Evolutionary conservation across 2,113 vertebrate genomes (phyloP), one percentile per base, ranked within the genome.

Genomic region (Festucalex cinctus): DNA sequence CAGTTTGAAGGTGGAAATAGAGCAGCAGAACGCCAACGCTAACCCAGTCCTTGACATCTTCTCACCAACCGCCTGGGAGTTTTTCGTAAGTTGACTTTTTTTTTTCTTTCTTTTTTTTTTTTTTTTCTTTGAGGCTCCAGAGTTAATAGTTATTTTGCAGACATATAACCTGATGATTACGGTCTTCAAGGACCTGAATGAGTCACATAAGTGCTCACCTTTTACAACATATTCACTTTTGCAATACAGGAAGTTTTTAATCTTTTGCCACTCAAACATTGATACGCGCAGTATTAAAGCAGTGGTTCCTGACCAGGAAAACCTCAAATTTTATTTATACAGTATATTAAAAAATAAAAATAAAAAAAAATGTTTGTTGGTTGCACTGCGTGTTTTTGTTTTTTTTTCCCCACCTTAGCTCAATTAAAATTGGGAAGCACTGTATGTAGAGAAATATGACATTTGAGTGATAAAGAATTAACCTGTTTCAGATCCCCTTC

Each of bases 31-130:
- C 56, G 83, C 90, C 60, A 79, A 90, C 12, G 90, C 83, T 0
- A 94, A 94, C 71, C 95, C 96, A 17, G 91, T 94, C 35, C 92
- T 98, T 0, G 92, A 97, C 76, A 79, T 76, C 20, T 91, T 90
- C 80, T 91, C 93, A 17, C 86, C 90, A 26, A 84, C 59, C 0
- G 88, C 92, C 75, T 93, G 92, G 67, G 90, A 93, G 65, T 96
- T 94, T 41, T 94, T 91, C 70, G 95, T 98, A 89, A 95, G 96
- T 93, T 22, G 37, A 9, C 28, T 6, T 20, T 3, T 28, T 2
- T 26, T 14, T 32, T 20, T 20, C 7, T 58, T 12, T 60, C 3
- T 44, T 32, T 46, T 37, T 7, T 6, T 39, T 22, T 57, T 26
- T 32, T 44, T 44, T 46, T 20, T 16, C 9, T 13, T 17, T 37